Evolutionary conservation across 2,113 vertebrate species (phyloP), one percentile per base, ranked within the genome.

Genomic region (Marcusenius ussheri): DNA sequence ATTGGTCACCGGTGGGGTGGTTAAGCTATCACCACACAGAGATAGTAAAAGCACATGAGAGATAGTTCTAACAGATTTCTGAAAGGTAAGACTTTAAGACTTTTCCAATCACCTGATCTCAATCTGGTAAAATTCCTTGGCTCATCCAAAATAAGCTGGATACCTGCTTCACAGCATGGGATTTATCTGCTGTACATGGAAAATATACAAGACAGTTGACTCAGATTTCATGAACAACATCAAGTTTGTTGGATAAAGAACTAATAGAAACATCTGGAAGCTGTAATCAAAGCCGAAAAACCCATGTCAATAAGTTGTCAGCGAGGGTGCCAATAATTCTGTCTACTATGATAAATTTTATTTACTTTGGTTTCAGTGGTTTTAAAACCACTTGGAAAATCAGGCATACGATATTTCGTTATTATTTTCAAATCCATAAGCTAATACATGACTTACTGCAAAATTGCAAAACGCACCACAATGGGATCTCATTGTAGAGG

Each of bases 201-300:
- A 87, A 90, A 87, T 31, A 77, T 42, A 46, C 80, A 56, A 46
- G 47, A 83, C 88, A 62, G 88, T 88, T 84, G 17, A 58, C 90
- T 92, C 58, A 90, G 89, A 84, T 88, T 93, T 90, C 90, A 93
- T 90, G 91, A 91, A 88, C 92, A 92, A 91, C 90, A 83, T 88
- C 89, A 56, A 83, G 46, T 49, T 85, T 90, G 91, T 87, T 89
- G 70, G 46, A 58, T 88, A 89, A 89, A 89, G 90, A 90, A 56
- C n/a, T 90, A 87, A 58, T 53, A 88, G 39, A 90, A 90, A 90
- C 92, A 93, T 92, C 89, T 94, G 92, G 91, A 93, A 91, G 88
- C 90, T 90, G 85, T 90, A 91, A 91, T 89, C 90, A 91, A 92
- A 91, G 91, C 42, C 77, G 31, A 85, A 89, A 88, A 87, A 86